Base-by-base conservation (phyloP, 1,140 invertebrate genomes). In the Steinernema feltiae region DNA sequence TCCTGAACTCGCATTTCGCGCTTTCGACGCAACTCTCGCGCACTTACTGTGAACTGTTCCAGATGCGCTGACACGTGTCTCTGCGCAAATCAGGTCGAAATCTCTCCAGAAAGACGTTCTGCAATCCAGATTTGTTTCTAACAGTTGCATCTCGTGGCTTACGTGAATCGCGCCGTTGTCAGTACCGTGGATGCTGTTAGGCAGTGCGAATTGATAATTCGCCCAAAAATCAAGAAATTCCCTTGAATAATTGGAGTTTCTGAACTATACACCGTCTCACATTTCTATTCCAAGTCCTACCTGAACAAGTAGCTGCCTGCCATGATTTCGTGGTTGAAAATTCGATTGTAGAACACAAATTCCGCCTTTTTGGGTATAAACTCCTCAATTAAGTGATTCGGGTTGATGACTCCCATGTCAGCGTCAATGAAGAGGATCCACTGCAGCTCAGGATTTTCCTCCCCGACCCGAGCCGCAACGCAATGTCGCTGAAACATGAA, bases 151-250 rank as follows among this genome's bases (percentile, higher is more conserved):
- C 15, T 3, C 0, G 70, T 27, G 31, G 30, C 78, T 72, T 30
- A 80, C 79, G 53, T 80, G 79, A n/a, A 81, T 78, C 0, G 78
- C 78, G 18, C 80, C 80, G 35, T 81, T 81, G 53, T 81, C 80
- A 30, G 80, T 81, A 69, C 80, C 80, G 48, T 81, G 80, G 48
- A 81, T 77, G 32, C 79, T 78, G 0, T 75, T 30, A 0, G 80
- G 80, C n/a, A 80, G 63, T 30, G 27, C 30, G 41, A 46, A 76
- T 18, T 78, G 72, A 31, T 79, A 80, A 41, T 78, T 70, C 0
- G 80, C 80, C 80, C 80, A 81, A 41, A 48, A 73, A 30, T 76
- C 77, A n/a, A 81, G 41, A 35, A 81, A 80, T 0, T 32, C 29
- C 24, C 73, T n/a, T 1, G 80, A 72, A 48, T 70, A 80, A 7